Evolutionary conservation across 2,888 invertebrate species (phyloP).

Genomic region (Marasmarcha lunaedactyla): DNA sequence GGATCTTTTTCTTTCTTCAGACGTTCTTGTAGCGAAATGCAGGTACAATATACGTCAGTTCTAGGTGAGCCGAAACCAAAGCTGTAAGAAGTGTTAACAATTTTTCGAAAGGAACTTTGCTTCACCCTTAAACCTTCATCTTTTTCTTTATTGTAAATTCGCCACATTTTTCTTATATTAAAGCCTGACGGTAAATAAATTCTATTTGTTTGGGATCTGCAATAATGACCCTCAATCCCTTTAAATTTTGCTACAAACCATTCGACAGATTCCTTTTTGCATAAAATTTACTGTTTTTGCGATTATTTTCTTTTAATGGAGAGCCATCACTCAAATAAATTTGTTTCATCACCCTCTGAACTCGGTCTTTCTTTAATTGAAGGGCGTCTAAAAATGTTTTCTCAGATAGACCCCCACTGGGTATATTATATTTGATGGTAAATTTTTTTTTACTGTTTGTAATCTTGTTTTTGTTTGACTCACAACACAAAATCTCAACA

Average conservation of each 20-base stretch:
- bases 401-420: slow-evolving; percentile 6
- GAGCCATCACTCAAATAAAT: slow-evolving; percentile 7
- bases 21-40: slow-evolving; percentile 12
- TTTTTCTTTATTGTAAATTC: background rate
- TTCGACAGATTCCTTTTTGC: slow-evolving; percentile 11
- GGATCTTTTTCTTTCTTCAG: slow-evolving; percentile 15
- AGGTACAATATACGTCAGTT: slow-evolving; percentile 13
- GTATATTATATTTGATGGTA: slow-evolving; percentile 14
- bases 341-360: slow-evolving; percentile 10
- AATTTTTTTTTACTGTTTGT: slow-evolving; percentile 13
- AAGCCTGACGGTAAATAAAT: slow-evolving; percentile 2
- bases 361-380: slow-evolving; percentile 9
- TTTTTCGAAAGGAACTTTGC: slow-evolving; percentile 8
- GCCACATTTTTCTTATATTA: slow-evolving; percentile 3
- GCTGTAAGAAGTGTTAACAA: slow-evolving; percentile 12
- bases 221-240: slow-evolving; percentile 2
- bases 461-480: too few species aligned
- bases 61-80: slow-evolving; percentile 15
- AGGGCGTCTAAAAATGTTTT: slow-evolving; percentile 9
- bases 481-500: too few species aligned
- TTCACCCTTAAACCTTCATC: slow-evolving; percentile 3
- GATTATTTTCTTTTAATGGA: slow-evolving; percentile 9
- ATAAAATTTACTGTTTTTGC: slow-evolving; percentile 8
- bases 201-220: slow-evolving; percentile 7
- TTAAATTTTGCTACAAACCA: slow-evolving; percentile 8